Evolutionary conservation across 2,888 invertebrate genomes (phyloP).

Genomic region (Rambutsinella grinnellia): DNA sequence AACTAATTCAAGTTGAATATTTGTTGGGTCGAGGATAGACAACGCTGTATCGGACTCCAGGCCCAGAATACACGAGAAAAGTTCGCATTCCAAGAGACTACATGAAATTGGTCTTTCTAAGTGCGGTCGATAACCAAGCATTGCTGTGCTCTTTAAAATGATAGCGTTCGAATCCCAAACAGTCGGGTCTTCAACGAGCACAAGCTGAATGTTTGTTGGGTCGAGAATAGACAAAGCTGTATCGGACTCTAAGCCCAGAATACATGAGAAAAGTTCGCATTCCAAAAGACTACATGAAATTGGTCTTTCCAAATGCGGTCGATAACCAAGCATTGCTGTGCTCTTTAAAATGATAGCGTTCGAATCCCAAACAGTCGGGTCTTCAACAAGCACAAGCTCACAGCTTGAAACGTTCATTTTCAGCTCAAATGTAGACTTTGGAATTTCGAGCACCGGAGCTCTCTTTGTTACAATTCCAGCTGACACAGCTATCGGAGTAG

Average conservation of each 20-base stretch:
- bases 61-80: conserved; percentile 92
- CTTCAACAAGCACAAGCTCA: conserved; percentile 94
- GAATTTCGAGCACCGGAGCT: conserved; percentile 69
- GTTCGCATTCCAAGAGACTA: conserved; percentile 88
- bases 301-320: conserved; percentile 80
- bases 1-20: conserved; percentile 80
- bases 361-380: conserved; percentile 88
- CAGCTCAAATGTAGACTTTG: conserved; percentile 78
- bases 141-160: conserved; percentile 88
- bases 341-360: conserved; percentile 94
- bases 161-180: conserved; percentile 93
- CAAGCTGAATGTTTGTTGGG: conserved; percentile 87
- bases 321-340: conserved; percentile 88
- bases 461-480: conserved; percentile 70
- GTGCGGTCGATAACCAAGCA: conserved; percentile 83
- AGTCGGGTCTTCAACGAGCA: conserved; percentile 86
- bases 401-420: conserved; percentile 96
- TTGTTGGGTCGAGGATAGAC: conserved; percentile 94
- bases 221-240: conserved; percentile 95
- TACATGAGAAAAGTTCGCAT: conserved; percentile 93
- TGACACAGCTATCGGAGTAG: conserved; percentile 68
- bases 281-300: conserved; percentile 88
- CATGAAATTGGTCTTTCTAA: conserved; percentile 85
- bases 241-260: conserved; percentile 90
- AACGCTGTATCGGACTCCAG: conserved; percentile 93